A percentile compares a stretch with the other conserved stretches of the same genome.
Conservation (phyloP, 2,888 invertebrate genomes). For the Drosophila paracracens region DNA sequence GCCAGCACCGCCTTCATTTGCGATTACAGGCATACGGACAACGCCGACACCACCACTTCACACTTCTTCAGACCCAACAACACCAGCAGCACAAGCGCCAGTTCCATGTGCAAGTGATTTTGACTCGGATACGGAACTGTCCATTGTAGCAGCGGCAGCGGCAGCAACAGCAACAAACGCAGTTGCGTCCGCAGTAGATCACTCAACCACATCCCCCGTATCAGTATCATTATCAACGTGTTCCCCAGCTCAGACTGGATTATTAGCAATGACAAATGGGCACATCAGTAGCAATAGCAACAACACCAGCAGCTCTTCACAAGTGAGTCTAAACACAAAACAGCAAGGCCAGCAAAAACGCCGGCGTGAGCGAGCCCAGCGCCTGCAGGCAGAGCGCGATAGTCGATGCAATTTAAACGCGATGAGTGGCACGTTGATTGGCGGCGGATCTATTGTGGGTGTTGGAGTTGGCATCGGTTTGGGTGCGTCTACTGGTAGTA, state of each 20-base stretch:
- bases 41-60: slow-evolving; percentile 33
- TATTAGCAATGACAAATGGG: slow-evolving; percentile 65
- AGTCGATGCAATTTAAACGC: slow-evolving; percentile 83
- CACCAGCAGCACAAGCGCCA: slow-evolving; percentile 2
- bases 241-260: slow-evolving; percentile 29
- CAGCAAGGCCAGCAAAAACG: slow-evolving; percentile 90
- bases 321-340: slow-evolving; percentile 81
- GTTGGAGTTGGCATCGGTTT: slow-evolving; percentile 64
- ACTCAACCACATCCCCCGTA: slow-evolving; percentile 38
- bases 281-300: slow-evolving; percentile 53
- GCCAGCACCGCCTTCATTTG: slow-evolving; percentile 44
- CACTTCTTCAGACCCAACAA: slow-evolving; percentile 18
- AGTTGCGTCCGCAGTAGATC: slow-evolving; percentile 10
- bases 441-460: slow-evolving; percentile 55
- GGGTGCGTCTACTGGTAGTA: slow-evolving; percentile 22
- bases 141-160: slow-evolving; percentile 80
- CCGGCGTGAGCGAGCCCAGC: slow-evolving; percentile 95
- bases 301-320: slow-evolving; percentile 52
- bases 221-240: slow-evolving; percentile 31
- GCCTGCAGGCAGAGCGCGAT: slow-evolving; percentile 94
- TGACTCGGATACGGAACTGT: slow-evolving; percentile 83
- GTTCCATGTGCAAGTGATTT: slow-evolving; percentile 80
- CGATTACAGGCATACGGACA: slow-evolving; percentile 30
- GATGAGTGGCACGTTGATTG: slow-evolving; percentile 48
- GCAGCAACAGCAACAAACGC: slow-evolving; percentile 20